These are phyloP conservation scores for Conomelus anceps DNA, from an alignment of 2,888 invertebrate species.

Conservation along the genomic window DNA sequence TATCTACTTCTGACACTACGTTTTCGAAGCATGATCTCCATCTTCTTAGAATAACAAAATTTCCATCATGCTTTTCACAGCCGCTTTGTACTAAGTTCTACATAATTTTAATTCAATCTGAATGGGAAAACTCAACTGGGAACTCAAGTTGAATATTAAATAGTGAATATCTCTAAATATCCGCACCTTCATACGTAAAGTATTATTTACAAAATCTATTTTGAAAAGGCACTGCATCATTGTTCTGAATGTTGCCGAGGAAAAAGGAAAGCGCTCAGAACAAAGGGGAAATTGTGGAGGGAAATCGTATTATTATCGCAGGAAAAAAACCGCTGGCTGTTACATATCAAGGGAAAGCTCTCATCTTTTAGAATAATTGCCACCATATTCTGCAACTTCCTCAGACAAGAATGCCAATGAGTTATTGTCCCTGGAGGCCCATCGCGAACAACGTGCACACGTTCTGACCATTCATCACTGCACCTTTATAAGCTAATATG, in stretches of 20 bases:
- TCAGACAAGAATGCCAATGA: conserved; percentile 13
- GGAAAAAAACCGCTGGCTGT: not conserved
- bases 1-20: no score
- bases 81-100: no score
- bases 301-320: not conserved
- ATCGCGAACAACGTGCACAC: not conserved
- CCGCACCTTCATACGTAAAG: no score
- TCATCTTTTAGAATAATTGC: not conserved
- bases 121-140: no score
- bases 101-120: no score
- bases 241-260: not conserved
- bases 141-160: no score
- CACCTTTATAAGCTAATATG: not conserved
- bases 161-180: no score
- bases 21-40: no score
- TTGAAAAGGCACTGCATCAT: not conserved
- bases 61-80: no score
- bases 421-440: not conserved
- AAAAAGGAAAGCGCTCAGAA: not conserved
- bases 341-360: not conserved
- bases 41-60: no score
- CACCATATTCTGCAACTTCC: conserved; percentile 16
- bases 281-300: not conserved
- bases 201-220: no score
- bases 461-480: not conserved